Base-by-base conservation (phyloP, 2,797 vertebrate species). In the Phoxinus dragarum region DNA sequence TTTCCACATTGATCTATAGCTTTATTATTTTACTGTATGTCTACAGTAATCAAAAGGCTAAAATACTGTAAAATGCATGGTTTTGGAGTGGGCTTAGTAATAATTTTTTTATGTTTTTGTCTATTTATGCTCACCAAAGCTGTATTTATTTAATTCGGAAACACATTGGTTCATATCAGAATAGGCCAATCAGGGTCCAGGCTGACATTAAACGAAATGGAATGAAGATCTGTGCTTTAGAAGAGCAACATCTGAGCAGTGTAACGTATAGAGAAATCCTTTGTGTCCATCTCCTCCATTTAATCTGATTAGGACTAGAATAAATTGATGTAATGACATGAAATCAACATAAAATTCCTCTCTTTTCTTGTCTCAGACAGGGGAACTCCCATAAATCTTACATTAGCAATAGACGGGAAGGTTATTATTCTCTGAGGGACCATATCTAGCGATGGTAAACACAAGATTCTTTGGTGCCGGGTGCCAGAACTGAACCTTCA, bases 401-500 rank as follows among this genome's bases (percentile, higher is more conserved):
- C 40, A 66, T 84, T 72, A 82, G 38, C 69, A 74, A 73, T 38
- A 21, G 40, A 68, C 38, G 5, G 38, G 72, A 52, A 84, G 38
- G 6, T 52, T n/a, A 5, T 56, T 78, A 56, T 59, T 84, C 74
- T 44, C 38, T 5, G n/a, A 84, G 36, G 36, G n/a, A 68, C 64
- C 36, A 4, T 59, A 59, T 4, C 31, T 72, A 79, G 75, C 1
- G 66, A 78, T 77, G 74, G 27, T 40, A 49, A 69, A 59, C 38
- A 61, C 40, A 31, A 84, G 66, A 79, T 71, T 52, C 73, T 78
- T 68, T 44, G 61, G 59, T 42, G 49, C 47, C 7, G 49, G 71
- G 38, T 84, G 49, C 66, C 66, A 59, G 27, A 21, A 27, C 49
- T 47, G 66, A 84, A 52, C 44, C 52, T 72, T 52, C 84, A 73